Evolutionary conservation across 2,797 vertebrate genomes (phyloP).

Genomic region (Astyanax mexicanus): DNA sequence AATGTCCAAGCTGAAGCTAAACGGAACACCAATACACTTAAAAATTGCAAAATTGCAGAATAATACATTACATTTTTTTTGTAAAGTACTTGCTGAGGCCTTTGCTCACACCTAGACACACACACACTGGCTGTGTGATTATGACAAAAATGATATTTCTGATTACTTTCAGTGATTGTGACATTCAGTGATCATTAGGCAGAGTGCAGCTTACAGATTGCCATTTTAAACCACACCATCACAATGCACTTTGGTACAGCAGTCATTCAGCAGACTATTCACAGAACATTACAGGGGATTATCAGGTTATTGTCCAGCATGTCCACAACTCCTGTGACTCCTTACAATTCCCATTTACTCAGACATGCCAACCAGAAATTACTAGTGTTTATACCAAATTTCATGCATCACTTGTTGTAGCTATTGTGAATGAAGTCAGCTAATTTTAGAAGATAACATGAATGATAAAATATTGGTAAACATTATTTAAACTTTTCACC

Average conservation of each 20-base stretch:
- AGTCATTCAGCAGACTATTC: constrained; percentile 8
- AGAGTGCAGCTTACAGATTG: constrained; percentile 20
- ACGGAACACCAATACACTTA: no score
- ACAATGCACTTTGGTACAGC: neutral
- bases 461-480: no score
- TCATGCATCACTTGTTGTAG: neutral
- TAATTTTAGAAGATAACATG: no score
- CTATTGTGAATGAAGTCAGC: no score
- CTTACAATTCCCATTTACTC: neutral
- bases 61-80: no score
- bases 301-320: constrained; percentile 7
- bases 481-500: no score
- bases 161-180: constrained; percentile 23
- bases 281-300: neutral
- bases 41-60: no score
- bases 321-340: constrained; percentile 1
- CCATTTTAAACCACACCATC: neutral
- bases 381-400: neutral
- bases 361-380: neutral
- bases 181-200: neutral
- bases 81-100: no score
- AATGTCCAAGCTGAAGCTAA: no score
- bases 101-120: no score
- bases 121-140: neutral
- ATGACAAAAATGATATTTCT: constrained; percentile 2